A percentile compares a stretch with the other conserved stretches of the same genome.
These are phyloP conservation scores for Corythaixoides concolor DNA, from an alignment of 2,113 vertebrate genomes.

Conservation along the genomic window DNA sequence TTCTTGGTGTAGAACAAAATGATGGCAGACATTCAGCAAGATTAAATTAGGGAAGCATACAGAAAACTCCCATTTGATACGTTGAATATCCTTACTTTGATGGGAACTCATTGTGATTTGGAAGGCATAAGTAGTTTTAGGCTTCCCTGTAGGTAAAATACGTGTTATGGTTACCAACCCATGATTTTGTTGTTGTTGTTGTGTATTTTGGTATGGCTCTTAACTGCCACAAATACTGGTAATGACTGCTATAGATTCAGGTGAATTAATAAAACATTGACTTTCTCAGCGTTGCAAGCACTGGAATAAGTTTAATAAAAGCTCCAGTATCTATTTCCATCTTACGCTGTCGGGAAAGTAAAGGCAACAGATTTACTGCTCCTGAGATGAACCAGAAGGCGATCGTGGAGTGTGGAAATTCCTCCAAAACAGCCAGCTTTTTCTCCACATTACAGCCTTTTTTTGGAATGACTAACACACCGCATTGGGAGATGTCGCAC, in stretches of 20 bases:
- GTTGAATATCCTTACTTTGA: background rate
- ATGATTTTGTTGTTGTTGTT: background rate
- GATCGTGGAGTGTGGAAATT: background rate
- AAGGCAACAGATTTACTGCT: background rate
- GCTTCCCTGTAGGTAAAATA: background rate
- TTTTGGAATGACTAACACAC: too few relatives aligned
- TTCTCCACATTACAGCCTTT: background rate
- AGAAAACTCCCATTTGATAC: background rate
- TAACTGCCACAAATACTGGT: background rate
- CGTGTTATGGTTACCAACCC: background rate
- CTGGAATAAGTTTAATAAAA: background rate
- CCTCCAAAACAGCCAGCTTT: background rate
- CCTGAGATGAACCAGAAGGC: background rate
- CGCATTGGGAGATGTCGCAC: background rate
- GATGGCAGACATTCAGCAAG: background rate
- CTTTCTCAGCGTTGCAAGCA: background rate
- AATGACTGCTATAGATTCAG: background rate
- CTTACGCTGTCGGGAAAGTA: background rate
- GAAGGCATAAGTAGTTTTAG: background rate
- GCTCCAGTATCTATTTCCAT: background rate
- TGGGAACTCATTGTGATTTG: background rate
- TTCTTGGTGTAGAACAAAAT: background rate
- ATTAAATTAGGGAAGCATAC: background rate
- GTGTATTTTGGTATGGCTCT: background rate
- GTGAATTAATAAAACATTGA: background rate